These are phyloP conservation scores for Miniopterus natalensis DNA, from an alignment of 2,113 vertebrate species.

Conservation along the genomic window DNA sequence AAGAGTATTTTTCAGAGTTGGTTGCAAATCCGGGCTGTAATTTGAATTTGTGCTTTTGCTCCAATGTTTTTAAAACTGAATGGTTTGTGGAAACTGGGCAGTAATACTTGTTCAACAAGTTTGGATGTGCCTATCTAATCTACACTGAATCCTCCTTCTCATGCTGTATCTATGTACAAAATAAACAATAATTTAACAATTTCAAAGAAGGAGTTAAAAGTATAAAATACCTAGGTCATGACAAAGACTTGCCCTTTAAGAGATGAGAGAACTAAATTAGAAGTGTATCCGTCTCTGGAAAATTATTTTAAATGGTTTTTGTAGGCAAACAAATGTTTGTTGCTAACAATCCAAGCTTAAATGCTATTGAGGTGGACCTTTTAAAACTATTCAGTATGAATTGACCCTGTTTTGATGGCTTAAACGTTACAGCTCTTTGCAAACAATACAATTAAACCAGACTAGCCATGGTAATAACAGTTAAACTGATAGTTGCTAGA, in stretches of 20 bases:
- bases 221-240: slow-evolving; percentile 54
- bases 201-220: slow-evolving; percentile 23
- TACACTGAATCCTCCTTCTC: neutral
- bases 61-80: slow-evolving; percentile 29
- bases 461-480: neutral
- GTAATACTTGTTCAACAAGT: slow-evolving; percentile 78
- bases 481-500: slow-evolving; percentile 6
- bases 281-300: slow-evolving; percentile 5
- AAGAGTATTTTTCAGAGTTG: slow-evolving; percentile 45
- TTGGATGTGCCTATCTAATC: slow-evolving; percentile 19
- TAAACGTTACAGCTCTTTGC: slow-evolving; percentile 53
- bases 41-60: slow-evolving; percentile 64
- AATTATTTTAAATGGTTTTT: neutral
- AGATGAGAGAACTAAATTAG: slow-evolving; percentile 26
- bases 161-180: slow-evolving; percentile 35
- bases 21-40: slow-evolving; percentile 38
- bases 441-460: slow-evolving; percentile 3
- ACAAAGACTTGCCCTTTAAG: neutral
- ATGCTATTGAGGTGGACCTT: slow-evolving; percentile 11
- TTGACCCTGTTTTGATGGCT: slow-evolving; percentile 22
- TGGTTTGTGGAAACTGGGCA: slow-evolving; percentile 9
- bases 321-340: neutral
- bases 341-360: slow-evolving; percentile 48
- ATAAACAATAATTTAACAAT: neutral
- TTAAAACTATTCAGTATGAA: slow-evolving; percentile 41